Conservation (phyloP, 2,797 vertebrate genomes). For the Phyllotis vaccarum region DNA sequence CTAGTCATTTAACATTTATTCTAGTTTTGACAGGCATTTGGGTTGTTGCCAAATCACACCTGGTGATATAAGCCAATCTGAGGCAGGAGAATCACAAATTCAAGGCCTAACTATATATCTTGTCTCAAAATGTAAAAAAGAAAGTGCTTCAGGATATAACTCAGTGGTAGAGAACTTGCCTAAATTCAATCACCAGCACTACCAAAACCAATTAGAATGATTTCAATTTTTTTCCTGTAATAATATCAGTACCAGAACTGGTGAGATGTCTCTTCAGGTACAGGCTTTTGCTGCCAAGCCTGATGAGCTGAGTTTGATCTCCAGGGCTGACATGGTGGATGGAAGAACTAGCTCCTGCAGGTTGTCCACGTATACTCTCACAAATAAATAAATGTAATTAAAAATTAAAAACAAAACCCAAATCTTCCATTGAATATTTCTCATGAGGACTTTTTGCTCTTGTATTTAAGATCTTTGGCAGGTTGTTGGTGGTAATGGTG, state of each 20-base stretch:
- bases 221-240: background rate
- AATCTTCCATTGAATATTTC: background rate
- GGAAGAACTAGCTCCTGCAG: background rate
- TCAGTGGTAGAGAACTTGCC: background rate
- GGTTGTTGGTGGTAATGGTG: background rate
- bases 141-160: background rate
- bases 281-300: background rate
- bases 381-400: background rate
- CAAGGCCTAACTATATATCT: background rate
- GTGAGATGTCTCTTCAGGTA: background rate
- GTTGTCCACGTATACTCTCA: background rate
- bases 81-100: background rate
- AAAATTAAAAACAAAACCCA: background rate
- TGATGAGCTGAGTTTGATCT: background rate
- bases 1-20: background rate
- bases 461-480: background rate
- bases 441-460: background rate
- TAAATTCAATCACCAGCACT: background rate
- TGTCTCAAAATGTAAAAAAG: background rate
- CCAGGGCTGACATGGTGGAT: background rate
- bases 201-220: background rate
- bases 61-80: background rate
- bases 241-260: background rate
- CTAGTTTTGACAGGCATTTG: background rate
- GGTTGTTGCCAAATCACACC: background rate